Base-by-base conservation (phyloP, 2,113 vertebrate species). In the Myiagra hebetior region DNA sequence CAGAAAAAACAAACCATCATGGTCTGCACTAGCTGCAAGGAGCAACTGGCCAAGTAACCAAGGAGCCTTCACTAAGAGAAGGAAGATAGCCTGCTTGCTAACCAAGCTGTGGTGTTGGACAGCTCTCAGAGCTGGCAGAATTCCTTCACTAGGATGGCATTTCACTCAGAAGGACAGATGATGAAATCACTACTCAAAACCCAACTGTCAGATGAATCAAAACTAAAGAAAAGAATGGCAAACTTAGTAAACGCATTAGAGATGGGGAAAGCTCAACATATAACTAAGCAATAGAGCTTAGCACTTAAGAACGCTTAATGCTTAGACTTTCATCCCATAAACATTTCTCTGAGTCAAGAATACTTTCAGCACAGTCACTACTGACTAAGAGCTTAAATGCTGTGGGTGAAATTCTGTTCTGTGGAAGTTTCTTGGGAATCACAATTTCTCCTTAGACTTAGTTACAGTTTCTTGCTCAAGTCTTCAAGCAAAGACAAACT, bases 261-360 rank as follows among this genome's bases (percentile, higher is more conserved):
- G 44, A 64, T 27, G 15, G 26, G 27, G 77, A 96, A 90, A 79
- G 22, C 10, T 22, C 0, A 0, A 59, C 70, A 73, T 37, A 68
- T 18, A 85, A 78, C 56, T 82, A 72, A 88, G 85, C 37, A 88
- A 63, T 4, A 52, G 15, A 64, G 79, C 76, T 96, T 78, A 89
- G 80, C 44, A 56, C 22, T 50, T 91, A 93, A 94, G 90, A 70
- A 91, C 65, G 28, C 23, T 95, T 93, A 91, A 90, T 56, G 82
- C 72, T 77, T 41, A 91, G 82, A 82, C 39, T 20, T 86, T 85
- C 83, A 95, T 92, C 92, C 76, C 76, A 91, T 55, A 77, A 93
- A 81, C 35, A 35, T 59, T 69, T 91, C 44, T 75, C 63, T 63
- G 57, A 94, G 63, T 67, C 72, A 94, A 67, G 4, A 55, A 39